Evolutionary conservation across 2,888 invertebrate genomes (phyloP).

Genomic region (Heliconius aoede): DNA sequence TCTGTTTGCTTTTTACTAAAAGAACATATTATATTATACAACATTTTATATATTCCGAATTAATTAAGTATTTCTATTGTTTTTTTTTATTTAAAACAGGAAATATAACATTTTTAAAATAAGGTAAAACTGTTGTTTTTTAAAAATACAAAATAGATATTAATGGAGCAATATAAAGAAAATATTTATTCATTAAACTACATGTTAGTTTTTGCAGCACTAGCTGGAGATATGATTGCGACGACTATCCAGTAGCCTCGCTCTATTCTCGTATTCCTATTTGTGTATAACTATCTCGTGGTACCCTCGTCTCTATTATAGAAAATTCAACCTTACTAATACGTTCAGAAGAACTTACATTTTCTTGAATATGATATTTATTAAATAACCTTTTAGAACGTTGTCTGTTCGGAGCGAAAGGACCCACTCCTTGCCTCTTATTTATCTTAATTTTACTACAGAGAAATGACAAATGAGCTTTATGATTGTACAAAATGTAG

Average conservation of each 20-base stretch:
- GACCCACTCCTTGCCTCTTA: constrained; percentile 77
- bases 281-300: constrained; percentile 78
- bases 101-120: background rate
- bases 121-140: background rate
- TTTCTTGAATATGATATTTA: constrained; percentile 49
- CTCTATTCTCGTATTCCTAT: constrained; percentile 82
- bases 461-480: constrained; percentile 76
- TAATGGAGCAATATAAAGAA: constrained; percentile 4
- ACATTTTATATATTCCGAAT: background rate
- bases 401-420: constrained; percentile 66
- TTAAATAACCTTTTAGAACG: constrained; percentile 60
- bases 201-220: constrained; percentile 58
- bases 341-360: constrained; percentile 59
- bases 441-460: constrained; percentile 79
- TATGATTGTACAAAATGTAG: constrained; percentile 65
- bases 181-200: constrained; percentile 21
- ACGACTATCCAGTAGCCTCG: constrained; percentile 76
- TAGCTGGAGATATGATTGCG: constrained; percentile 75
- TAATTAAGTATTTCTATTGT: background rate
- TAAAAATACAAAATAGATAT: background rate
- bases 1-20: constrained; percentile 16
- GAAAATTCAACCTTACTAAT: constrained; percentile 65
- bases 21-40: background rate
- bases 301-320: constrained; percentile 61
- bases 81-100: background rate